Base-by-base conservation (phyloP, 2,797 vertebrate species). In the Antrozous pallidus region DNA sequence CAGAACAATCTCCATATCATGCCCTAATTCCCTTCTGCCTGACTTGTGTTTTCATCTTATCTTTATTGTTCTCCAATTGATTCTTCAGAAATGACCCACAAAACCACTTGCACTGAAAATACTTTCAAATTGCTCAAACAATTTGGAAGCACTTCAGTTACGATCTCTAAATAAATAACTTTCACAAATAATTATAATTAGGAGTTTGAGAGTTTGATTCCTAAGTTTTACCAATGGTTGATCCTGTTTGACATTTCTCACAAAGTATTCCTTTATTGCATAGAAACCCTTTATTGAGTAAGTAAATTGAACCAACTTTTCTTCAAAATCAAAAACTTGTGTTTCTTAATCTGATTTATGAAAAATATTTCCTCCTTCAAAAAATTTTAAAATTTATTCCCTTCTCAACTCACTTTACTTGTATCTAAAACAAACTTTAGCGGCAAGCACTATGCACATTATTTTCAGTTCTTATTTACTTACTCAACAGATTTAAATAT, bases 21-120 rank as follows among this genome's bases (percentile, higher is more conserved):
- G 47, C 36, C 38, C 83, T 36, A 81, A 88, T 86, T 86, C 22
- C 28, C 22, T 88, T 69, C 20, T 74, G 40, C 42, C 36, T 58
- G 45, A 63, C 28, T 88, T 49, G 8, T 49, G 56, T 87, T 95
- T 92, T 40, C 42, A 61, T 91, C 61, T 96, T 74, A 69, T 74
- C 26, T 49, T 91, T 16, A 67, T 54, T 78, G 20, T 90, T 90
- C 45, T 84, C 17, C 77, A 86, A 47, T 1, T 6, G 10, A 36
- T 81, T 71, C 49, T 88, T 83, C 70, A 61, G 28, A 93, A 69
- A 38, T 75, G 33, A 88, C 22, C 33, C 33, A 84, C 9, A 82
- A 91, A 92, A 92, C 5, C 17, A 74, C 28, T 92, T 81, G 84
- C 75, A 73, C 9, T 22, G 31, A 90, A 56, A 84, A 28, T 92